Evolutionary conservation across 2,113 vertebrate genomes (phyloP), one percentile per base, ranked within the genome.

Genomic region (Nothocercus julius): DNA sequence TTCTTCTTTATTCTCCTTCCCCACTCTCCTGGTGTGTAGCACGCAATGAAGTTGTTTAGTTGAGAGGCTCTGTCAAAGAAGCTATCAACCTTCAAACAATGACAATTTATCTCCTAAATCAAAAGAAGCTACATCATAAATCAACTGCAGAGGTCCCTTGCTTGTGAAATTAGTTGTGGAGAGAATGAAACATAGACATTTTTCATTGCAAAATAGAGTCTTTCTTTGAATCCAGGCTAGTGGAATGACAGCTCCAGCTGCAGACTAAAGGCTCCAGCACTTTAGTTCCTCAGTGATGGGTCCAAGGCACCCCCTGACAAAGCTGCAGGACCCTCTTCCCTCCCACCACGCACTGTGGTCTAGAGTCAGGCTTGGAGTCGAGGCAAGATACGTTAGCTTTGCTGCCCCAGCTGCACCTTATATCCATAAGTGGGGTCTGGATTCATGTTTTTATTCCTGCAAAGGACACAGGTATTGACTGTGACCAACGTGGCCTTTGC

Each of bases 11-110:
- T 36, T 45, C 25, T 82, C n/a, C 27, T 19, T 32, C 18, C 21
- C n/a, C 54, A 40, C 17, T 76, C 5, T 75, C 54, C 42, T 1
- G 1, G 21, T 58, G 63, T 47, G 81, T 0, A 0, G 30, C 28
- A 34, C 0, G 1, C 40, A 34, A 63, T 36, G 42, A 58, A 82
- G 32, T 76, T 27, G n/a, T 36, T 76, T 42, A 70, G 34, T 32
- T 0, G 0, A 32, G 32, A 69, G 20, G 20, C 40, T 64, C 20
- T 49, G 40, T 56, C 17, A 36, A 47, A 58, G 47, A 18, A 49
- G 30, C 21, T 51, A 69, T 28, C 11, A 64, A 19, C 63, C 64
- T 82, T 58, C 76, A 36, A 51, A 44, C n/a, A 56, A 49, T 27
- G 83, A 69, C 36, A 76, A 76, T 87, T 68, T 82, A 49, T 56